These are phyloP conservation scores for Syngnathus rostellatus DNA, from an alignment of 2,797 vertebrate genomes.

Conservation along the genomic window DNA sequence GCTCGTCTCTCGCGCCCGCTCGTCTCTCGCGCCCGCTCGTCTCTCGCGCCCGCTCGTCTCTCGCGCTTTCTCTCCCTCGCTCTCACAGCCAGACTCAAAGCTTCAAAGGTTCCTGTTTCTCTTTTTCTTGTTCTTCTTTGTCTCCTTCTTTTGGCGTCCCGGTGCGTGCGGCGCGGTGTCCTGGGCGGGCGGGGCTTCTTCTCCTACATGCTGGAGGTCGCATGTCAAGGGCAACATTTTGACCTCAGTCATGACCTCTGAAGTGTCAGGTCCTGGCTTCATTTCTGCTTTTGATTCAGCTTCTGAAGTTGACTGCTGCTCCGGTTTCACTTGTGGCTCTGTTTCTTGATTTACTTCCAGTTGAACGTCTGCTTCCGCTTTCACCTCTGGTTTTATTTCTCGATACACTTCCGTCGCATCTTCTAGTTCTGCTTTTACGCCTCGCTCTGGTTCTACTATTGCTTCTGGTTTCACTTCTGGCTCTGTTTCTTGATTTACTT, in stretches of 20 bases:
- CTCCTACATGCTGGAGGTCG: no score
- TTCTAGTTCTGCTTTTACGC: neutral
- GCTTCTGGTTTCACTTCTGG: neutral
- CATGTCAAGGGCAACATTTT: constrained; percentile 8
- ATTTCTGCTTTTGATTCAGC: neutral
- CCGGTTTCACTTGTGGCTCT: neutral
- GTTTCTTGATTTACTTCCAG: neutral
- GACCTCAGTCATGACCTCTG: neutral
- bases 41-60: constrained; percentile 2
- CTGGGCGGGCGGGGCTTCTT: neutral
- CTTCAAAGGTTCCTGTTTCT: constrained; percentile 42
- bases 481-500: neutral
- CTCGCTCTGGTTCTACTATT: neutral
- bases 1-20: no score
- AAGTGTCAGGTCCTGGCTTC: neutral
- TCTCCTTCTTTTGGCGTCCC: constrained; percentile 45
- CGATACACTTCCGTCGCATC: no score
- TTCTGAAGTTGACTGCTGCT: neutral
- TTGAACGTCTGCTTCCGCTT: neutral
- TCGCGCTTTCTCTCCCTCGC: no score
- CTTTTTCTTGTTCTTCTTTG: constrained; percentile 52
- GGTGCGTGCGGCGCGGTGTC: constrained; percentile 1
- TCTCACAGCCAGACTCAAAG: neutral
- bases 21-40: no score
- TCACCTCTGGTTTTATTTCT: neutral